phyloP scores from a whole-genome alignment of 2,113 vertebrate genomes.

The Desmodus rotundus region DNA sequence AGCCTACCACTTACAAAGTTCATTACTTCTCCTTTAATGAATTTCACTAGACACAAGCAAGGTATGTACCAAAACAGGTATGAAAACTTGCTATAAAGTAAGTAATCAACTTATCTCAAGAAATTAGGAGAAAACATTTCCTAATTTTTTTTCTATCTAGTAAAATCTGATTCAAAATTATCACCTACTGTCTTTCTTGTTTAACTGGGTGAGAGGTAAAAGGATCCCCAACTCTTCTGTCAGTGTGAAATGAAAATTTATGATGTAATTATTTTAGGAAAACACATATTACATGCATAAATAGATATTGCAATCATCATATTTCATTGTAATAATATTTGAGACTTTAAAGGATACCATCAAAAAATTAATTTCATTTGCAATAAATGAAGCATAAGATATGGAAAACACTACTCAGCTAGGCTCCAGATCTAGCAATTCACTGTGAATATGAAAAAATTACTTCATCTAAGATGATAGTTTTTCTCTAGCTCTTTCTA shows the following conservation, averaged over 20 bases:
- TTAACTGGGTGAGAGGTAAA: not conserved
- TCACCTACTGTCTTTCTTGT: not conserved
- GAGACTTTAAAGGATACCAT: conserved; percentile 26
- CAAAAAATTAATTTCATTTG: conserved; percentile 48
- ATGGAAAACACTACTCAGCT: not conserved
- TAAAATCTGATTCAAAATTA: not conserved
- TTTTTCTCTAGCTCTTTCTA: not conserved
- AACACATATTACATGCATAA: conserved; percentile 52
- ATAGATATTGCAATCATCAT: conserved; percentile 24
- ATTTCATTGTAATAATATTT: conserved; percentile 44
- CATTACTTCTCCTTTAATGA: not conserved
- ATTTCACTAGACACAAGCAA: not conserved
- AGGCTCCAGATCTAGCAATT: not conserved
- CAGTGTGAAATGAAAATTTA: conserved; percentile 27
- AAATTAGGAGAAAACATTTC: not conserved
- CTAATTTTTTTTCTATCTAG: not conserved
- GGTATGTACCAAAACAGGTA: not conserved
- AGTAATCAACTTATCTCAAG: not conserved
- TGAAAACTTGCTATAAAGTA: not conserved
- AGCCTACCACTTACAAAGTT: not conserved
- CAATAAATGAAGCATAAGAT: conserved; percentile 31
- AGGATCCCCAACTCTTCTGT: not conserved
- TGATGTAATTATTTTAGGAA: conserved; percentile 47
- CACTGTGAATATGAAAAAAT: not conserved
- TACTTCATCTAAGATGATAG: not conserved